These are phyloP conservation scores for Stigmatopora argus DNA, from an alignment of 2,113 vertebrate species.

Conservation along the genomic window DNA sequence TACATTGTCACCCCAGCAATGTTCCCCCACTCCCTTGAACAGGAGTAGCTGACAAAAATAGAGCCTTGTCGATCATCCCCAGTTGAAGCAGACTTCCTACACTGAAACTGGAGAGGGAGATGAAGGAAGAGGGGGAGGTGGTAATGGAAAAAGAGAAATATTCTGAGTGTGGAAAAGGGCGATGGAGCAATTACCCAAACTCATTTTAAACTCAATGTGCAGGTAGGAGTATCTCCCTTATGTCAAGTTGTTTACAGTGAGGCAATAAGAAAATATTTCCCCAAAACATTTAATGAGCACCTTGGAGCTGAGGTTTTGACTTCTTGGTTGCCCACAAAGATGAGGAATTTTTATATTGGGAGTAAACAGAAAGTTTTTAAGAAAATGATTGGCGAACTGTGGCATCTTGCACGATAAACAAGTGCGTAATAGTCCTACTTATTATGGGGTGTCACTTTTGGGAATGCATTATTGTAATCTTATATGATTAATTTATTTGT, in stretches of 20 bases:
- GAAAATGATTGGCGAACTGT: conserved; percentile 1
- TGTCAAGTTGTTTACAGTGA: conserved; percentile 26
- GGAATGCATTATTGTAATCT: neutral
- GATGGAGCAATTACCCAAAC: conserved; percentile 19
- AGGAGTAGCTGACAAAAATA: conserved; percentile 51
- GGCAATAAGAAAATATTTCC: conserved; percentile 4
- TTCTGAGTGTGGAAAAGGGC: conserved; percentile 38
- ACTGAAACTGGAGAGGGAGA: conserved; percentile 13
- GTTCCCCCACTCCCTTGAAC: conserved; percentile 14
- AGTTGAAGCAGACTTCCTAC: conserved; percentile 5
- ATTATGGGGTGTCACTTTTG: neutral
- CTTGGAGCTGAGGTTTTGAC: neutral
- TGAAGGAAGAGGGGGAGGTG: neutral
- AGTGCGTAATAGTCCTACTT: neutral
- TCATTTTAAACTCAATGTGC: conserved; percentile 2
- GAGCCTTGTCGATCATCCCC: conserved; percentile 3
- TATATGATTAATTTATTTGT: neutral
- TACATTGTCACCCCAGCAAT: conserved; percentile 47
- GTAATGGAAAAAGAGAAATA: conserved; percentile 19
- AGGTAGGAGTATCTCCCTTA: neutral
- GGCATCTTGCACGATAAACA: neutral
- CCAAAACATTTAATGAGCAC: conserved; percentile 14
- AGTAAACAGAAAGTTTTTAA: neutral
- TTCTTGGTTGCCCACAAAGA: neutral
- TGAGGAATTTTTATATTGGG: neutral